Conservation (phyloP, 2,797 vertebrate genomes). For the Cottoperca gobio region DNA sequence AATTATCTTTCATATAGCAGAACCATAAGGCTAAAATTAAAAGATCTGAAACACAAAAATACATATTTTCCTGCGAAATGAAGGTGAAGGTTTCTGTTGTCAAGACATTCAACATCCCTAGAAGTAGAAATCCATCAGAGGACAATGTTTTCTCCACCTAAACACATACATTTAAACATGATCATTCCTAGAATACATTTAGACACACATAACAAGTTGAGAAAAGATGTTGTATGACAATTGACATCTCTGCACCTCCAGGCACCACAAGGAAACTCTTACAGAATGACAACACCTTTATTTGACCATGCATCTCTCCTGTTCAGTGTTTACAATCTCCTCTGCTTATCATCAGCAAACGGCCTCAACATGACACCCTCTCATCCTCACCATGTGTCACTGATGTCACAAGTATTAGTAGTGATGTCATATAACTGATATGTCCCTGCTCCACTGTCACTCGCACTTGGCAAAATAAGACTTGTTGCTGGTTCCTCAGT, state of each 20-base stretch:
- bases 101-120: background rate
- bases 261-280: background rate
- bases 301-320: background rate
- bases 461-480: slow-evolving; percentile 8
- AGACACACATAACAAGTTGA: background rate
- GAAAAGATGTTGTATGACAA: background rate
- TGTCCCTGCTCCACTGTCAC: slow-evolving; percentile 19
- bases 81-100: background rate
- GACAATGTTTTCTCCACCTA: background rate
- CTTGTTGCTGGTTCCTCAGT: background rate
- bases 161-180: background rate
- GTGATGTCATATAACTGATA: slow-evolving; percentile 5
- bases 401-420: slow-evolving; percentile 3
- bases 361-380: slow-evolving; percentile 6
- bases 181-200: background rate
- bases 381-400: slow-evolving; percentile 10
- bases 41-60: background rate
- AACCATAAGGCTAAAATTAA: too few relatives aligned
- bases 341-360: slow-evolving; percentile 6
- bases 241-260: background rate
- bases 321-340: slow-evolving; percentile 6
- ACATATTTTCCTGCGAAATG: background rate
- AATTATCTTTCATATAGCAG: background rate
- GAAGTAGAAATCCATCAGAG: background rate
- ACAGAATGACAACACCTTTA: slow-evolving; percentile 1